Conservation (phyloP, 2,113 vertebrate genomes). For the Osmerus mordax region DNA sequence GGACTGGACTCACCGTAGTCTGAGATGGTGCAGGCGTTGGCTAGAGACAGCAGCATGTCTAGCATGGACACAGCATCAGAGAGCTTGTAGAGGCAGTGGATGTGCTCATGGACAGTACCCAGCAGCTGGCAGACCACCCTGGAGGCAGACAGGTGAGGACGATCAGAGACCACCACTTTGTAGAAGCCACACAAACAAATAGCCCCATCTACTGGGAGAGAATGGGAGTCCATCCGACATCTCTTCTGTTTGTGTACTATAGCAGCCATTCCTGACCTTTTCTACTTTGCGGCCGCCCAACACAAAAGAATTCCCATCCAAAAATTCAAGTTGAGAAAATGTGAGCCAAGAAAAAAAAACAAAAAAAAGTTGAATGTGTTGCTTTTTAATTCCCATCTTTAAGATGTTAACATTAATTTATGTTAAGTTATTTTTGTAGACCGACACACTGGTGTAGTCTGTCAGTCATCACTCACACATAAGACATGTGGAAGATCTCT, state of each 20-base stretch:
- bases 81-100: conserved; percentile 94
- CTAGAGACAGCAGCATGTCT: conserved; percentile 94
- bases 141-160: conserved; percentile 42
- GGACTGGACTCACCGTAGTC: conserved; percentile 80
- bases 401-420: no score
- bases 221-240: no score
- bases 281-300: no score
- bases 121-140: conserved; percentile 91
- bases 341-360: no score
- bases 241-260: no score
- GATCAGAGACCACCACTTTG: background rate
- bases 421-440: no score
- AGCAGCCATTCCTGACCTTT: no score
- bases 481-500: conserved; percentile 98
- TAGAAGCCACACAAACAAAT: conserved; percentile 1
- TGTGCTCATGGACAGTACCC: conserved; percentile 81
- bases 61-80: conserved; percentile 94
- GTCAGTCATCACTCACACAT: conserved; percentile 78
- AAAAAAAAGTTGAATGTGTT: no score
- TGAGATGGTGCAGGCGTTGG: conserved; percentile 88
- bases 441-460: conserved; percentile 2
- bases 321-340: no score
- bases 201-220: conserved; percentile 48
- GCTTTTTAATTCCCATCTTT: no score
- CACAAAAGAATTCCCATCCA: no score